A percentile compares a stretch with the other conserved stretches of the same genome.
Evolutionary conservation across 2,797 vertebrate species (phyloP).

Genomic region (Pantherophis vulpinus): DNA sequence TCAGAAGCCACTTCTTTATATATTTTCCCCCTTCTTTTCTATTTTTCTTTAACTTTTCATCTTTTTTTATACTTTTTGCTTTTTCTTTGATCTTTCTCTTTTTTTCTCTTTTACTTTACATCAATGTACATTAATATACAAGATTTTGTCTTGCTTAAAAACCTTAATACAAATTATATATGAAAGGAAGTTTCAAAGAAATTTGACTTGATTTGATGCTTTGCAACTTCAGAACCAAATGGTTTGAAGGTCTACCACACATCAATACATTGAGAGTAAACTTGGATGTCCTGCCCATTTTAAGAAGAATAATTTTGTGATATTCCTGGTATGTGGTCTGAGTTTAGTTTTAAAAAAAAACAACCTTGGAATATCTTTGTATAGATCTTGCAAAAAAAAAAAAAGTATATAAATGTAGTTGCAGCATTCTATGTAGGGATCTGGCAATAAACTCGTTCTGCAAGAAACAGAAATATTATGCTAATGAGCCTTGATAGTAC

Average conservation of each 20-base stretch:
- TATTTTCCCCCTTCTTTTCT: background rate
- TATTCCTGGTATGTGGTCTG: slow-evolving; percentile 1
- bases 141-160: background rate
- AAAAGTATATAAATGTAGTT: background rate
- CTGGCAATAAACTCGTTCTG: background rate
- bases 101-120: background rate
- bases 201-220: background rate
- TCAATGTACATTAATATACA: background rate
- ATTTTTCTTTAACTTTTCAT: background rate
- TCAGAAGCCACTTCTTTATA: background rate
- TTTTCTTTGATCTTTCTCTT: background rate
- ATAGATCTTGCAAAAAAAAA: background rate
- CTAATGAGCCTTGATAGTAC: no score
- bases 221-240: background rate
- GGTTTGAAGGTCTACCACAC: background rate
- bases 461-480: background rate
- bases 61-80: background rate
- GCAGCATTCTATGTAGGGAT: background rate
- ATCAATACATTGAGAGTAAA: background rate
- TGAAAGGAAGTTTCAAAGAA: background rate
- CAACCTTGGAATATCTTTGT: background rate
- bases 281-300: background rate
- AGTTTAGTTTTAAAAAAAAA: slow-evolving; percentile 16
- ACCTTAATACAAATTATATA: background rate
- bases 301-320: background rate